A percentile compares a stretch with the other conserved stretches of the same genome.
These are phyloP conservation scores for Yoshiicerus persimilis DNA, from an alignment of 1,140 invertebrate genomes.

Conservation along the genomic window DNA sequence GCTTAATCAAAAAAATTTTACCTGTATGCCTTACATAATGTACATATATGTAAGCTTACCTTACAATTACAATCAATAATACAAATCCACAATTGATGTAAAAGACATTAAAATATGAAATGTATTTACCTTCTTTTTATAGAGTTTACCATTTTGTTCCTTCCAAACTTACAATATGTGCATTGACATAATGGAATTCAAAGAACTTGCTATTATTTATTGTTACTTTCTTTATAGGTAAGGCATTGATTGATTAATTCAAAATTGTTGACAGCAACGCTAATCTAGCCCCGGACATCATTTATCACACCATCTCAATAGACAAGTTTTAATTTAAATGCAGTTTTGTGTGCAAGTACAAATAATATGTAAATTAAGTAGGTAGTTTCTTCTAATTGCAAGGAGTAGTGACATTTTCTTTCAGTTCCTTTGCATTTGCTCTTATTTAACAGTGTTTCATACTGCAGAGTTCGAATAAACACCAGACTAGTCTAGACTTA, in stretches of 20 bases:
- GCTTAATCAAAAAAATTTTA: conserved; percentile 8
- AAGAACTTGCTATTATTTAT: background rate
- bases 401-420: no score
- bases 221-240: background rate
- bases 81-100: background rate
- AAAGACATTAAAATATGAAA: conserved; percentile 14
- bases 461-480: no score
- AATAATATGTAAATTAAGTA: no score
- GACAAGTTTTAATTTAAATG: no score
- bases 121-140: conserved; percentile 1
- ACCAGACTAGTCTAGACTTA: no score
- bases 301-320: background rate
- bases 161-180: background rate
- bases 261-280: background rate
- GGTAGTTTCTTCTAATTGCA: no score
- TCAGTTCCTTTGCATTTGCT: no score
- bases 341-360: no score
- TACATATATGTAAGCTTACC: no score
- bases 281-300: background rate
- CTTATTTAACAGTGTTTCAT: no score
- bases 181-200: background rate
- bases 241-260: background rate
- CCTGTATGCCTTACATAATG: background rate
- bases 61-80: background rate
- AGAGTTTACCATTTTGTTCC: background rate